Evolutionary conservation across 30 jellyfish, hydroid and myxozoan genomes (phyloP).

Genomic region (Sanderia malayensis): DNA sequence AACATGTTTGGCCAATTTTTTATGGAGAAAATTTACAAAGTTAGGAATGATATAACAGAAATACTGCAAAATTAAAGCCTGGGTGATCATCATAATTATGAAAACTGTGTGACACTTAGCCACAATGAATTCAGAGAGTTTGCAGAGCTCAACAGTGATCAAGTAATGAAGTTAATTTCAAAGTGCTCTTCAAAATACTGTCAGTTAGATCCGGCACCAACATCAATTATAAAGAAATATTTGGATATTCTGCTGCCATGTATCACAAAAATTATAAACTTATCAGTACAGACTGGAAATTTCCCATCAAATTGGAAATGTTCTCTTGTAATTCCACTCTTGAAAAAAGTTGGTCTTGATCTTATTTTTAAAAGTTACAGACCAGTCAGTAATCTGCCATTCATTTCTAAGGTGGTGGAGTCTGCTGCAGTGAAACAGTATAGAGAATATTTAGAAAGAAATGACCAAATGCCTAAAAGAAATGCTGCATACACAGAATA

Average conservation of each 20-base stretch:
- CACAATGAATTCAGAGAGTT: slow-evolving; percentile 20
- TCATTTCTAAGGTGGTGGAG: slow-evolving; percentile 37
- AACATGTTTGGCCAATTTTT: slow-evolving; percentile 39
- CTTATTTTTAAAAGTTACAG: slow-evolving; percentile 11
- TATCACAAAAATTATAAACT: slow-evolving; percentile 22
- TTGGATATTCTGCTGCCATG: slow-evolving; percentile 36
- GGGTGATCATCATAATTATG: neutral
- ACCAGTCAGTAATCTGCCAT: slow-evolving; percentile 41
- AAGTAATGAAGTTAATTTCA: slow-evolving; percentile 26
- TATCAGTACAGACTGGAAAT: slow-evolving; percentile 31
- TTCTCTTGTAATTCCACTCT: slow-evolving; percentile 17
- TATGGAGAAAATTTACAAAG: slow-evolving; percentile 23
- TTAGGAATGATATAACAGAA: slow-evolving; percentile 42
- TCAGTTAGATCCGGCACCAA: slow-evolving; percentile 42
- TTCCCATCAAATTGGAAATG: slow-evolving; percentile 37
- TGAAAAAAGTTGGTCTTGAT: slow-evolving; percentile 43
- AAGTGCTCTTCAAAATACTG: slow-evolving; percentile 34
- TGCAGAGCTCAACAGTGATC: slow-evolving; percentile 27
- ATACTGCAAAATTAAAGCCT: slow-evolving; percentile 13
- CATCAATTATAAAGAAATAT: slow-evolving; percentile 45
- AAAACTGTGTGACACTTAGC: slow-evolving; percentile 18
- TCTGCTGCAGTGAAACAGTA: neutral
- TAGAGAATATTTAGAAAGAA: neutral
- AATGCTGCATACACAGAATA: neutral
- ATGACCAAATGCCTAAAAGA: neutral